These are phyloP conservation scores for Andrena chrysosceles DNA, from an alignment of 2,888 invertebrate genomes.

Conservation along the genomic window DNA sequence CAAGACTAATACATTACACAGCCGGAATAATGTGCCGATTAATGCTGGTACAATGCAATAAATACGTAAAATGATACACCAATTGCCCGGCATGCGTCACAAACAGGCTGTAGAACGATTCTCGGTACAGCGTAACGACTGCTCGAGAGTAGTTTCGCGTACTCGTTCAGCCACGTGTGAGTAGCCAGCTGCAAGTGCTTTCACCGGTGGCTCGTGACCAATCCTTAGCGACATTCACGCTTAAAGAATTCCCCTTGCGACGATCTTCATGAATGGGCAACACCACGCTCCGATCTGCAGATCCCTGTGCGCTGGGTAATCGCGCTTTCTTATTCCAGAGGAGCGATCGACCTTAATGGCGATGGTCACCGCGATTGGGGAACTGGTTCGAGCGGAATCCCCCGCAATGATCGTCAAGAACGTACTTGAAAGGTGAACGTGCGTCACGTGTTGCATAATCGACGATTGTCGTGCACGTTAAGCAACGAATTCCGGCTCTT, in stretches of 20 bases:
- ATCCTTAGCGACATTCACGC: conserved; percentile 66
- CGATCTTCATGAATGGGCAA: conserved; percentile 55
- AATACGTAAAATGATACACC: conserved; percentile 29
- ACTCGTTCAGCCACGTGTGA: conserved; percentile 49
- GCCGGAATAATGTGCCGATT: conserved; percentile 11
- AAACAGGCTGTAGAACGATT: conserved; percentile 49
- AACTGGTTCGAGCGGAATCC: conserved; percentile 15
- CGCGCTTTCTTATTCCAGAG: conserved; percentile 1
- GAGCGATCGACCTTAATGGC: conserved; percentile 19
- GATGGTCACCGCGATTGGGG: background rate
- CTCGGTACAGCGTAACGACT: conserved; percentile 53
- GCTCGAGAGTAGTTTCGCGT: conserved; percentile 66
- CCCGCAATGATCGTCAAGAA: conserved; percentile 15
- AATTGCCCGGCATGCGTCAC: conserved; percentile 36
- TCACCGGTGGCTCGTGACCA: conserved; percentile 65
- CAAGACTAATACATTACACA: background rate
- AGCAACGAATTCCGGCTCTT: conserved; percentile 72
- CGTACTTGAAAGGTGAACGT: conserved; percentile 59
- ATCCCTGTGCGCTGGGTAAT: background rate
- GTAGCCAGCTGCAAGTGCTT: conserved; percentile 59
- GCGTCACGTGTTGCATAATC: conserved; percentile 66
- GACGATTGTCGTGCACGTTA: conserved; percentile 67
- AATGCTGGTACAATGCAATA: conserved; percentile 15
- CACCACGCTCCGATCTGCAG: conserved; percentile 13
- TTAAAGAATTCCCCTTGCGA: conserved; percentile 61